A percentile compares a stretch with the other conserved stretches of the same genome.
These are phyloP conservation scores for Blastobasis adustella DNA, from an alignment of 2,888 invertebrate species.

Conservation along the genomic window DNA sequence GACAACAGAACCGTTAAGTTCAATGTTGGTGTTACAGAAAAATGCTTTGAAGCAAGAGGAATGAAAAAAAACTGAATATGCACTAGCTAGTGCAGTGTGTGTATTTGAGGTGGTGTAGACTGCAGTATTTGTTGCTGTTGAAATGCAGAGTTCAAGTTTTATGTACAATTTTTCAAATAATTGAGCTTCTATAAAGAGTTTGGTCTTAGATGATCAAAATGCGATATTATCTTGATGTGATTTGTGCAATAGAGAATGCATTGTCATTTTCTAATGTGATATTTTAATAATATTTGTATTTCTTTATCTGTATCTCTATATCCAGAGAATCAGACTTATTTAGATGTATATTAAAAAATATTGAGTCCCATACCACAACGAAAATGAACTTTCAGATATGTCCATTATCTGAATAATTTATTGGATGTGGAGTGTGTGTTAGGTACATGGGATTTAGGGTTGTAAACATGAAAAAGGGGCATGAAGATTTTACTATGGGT, in stretches of 20 bases:
- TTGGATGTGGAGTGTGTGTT: neutral
- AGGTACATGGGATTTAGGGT: neutral
- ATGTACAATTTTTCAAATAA: conserved; percentile 3
- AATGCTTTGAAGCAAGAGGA: too few relatives aligned
- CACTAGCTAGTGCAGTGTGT: too few relatives aligned
- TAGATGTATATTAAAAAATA: neutral
- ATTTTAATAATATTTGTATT: conserved; percentile 1
- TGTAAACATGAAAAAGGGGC: neutral
- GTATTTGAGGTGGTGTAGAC: too few relatives aligned
- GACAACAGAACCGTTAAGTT: too few relatives aligned
- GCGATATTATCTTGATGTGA: neutral
- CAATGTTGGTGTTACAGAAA: too few relatives aligned
- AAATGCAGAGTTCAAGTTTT: conserved; percentile 5
- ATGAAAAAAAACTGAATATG: too few relatives aligned
- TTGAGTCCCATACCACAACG: neutral
- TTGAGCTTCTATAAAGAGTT: neutral
- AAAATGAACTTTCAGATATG: neutral
- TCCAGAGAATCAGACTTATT: too few relatives aligned
- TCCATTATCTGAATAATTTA: neutral
- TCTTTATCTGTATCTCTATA: neutral
- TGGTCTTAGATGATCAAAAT: neutral
- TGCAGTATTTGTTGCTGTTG: neutral
- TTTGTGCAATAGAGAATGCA: conserved; percentile 4
- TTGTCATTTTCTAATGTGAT: conserved; percentile 7
- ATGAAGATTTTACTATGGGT: neutral